Evolutionary conservation across 2,888 invertebrate species (phyloP).

Genomic region (Athalia cordata): DNA sequence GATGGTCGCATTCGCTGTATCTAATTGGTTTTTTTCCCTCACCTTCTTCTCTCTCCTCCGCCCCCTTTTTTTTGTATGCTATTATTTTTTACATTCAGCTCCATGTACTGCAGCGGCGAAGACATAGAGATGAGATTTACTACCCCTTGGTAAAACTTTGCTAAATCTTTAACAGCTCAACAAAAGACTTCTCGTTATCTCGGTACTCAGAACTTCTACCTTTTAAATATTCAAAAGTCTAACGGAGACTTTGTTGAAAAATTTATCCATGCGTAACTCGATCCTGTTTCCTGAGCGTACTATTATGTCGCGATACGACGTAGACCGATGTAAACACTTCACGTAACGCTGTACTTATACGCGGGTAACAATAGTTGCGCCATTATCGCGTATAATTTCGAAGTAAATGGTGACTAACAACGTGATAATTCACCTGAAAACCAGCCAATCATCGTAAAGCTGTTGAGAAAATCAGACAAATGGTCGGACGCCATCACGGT

Average conservation of each 20-base stretch:
- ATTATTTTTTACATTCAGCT: background rate
- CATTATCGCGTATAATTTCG: too few relatives aligned
- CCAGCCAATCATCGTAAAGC: too few relatives aligned
- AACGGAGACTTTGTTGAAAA: constrained; percentile 4
- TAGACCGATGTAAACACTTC: background rate
- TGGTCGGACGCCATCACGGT: background rate
- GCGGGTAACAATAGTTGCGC: too few relatives aligned
- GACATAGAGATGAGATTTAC: constrained; percentile 22
- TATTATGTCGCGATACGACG: background rate
- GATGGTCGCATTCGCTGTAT: too few relatives aligned
- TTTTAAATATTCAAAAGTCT: constrained; percentile 33
- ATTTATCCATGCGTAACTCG: background rate
- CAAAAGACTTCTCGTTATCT: constrained; percentile 34
- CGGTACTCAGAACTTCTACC: constrained; percentile 27
- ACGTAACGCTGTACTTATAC: background rate
- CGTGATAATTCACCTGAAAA: too few relatives aligned
- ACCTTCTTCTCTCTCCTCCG: background rate
- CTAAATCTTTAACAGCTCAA: constrained; percentile 36
- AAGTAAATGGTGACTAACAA: too few relatives aligned
- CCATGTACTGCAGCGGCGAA: background rate
- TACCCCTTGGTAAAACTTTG: constrained; percentile 16
- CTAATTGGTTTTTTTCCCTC: too few relatives aligned
- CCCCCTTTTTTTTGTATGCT: background rate
- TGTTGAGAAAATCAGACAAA: background rate
- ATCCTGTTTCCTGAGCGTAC: background rate